A percentile compares a stretch with the other conserved stretches of the same genome.
Conservation (phyloP, 2,888 invertebrate genomes). For the Clanis bilineata region DNA sequence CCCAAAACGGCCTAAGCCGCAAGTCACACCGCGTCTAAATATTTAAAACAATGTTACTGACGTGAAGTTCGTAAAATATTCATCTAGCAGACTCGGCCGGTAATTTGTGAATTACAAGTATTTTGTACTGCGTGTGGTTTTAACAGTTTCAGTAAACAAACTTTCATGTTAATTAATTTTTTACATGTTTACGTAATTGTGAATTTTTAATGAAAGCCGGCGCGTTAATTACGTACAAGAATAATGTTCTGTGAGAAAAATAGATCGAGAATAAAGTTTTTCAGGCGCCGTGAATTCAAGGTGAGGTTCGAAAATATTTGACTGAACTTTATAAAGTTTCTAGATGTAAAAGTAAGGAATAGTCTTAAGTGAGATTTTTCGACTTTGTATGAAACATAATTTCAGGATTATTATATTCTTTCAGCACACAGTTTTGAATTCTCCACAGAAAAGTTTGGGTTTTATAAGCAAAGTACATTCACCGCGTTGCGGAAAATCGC, state of each 20-base stretch:
- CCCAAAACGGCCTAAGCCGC: background rate
- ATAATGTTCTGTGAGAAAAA: background rate
- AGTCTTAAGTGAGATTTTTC: no score
- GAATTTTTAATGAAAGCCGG: background rate
- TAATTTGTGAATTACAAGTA: slow-evolving; percentile 7
- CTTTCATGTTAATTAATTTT: slow-evolving; percentile 1
- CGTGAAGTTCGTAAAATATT: slow-evolving; percentile 7
- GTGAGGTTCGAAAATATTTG: background rate
- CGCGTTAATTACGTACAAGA: background rate
- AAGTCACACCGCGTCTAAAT: background rate
- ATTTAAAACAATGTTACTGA: slow-evolving; percentile 8
- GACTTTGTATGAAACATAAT: background rate
- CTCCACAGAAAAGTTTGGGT: no score
- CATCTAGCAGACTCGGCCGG: background rate
- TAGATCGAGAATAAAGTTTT: slow-evolving; percentile 2
- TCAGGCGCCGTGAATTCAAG: background rate
- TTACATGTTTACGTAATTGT: background rate
- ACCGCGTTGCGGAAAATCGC: background rate
- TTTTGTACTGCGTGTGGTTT: slow-evolving; percentile 6
- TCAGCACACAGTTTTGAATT: background rate
- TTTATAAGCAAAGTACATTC: no score
- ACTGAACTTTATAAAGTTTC: background rate
- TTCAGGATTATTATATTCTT: background rate
- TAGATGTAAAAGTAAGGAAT: no score
- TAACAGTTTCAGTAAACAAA: background rate